Evolutionary conservation across 2,888 invertebrate species (phyloP), one percentile per base, ranked within the genome.

Genomic region (Nemurella pictetii): DNA sequence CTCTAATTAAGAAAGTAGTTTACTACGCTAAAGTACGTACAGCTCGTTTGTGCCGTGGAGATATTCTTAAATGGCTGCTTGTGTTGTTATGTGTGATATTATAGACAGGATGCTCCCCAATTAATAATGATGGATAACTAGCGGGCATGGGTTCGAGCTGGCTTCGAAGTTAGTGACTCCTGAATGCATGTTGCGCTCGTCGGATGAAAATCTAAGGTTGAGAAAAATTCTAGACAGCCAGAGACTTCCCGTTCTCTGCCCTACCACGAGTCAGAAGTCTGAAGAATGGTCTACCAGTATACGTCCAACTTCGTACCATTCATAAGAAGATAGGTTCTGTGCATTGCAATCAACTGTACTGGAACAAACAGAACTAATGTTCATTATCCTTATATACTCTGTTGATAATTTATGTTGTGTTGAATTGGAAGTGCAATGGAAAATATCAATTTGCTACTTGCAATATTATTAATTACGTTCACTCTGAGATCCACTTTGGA

Each of bases 1-100:
- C 78, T 29, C 78, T 78, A 78, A 78, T 78, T 78, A 78, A 28
- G 30, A 78, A 55, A 75, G 75, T 75, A 75, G 75, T 75, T 55
- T 7, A 20, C 55, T 55, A 20, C n/a, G 55, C 55, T 55, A 1
- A 55, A 55, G 55, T 55, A 55, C 55, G 55, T 55, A 12, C 55
- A n/a, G n/a, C 55, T 55, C 20, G 75, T 75, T 75, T 25, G 26
- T 75, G 28, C 28, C 26, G 26, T 75, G 28, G 26, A 27, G 28
- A 55, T 20, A 55, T 75, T 7, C 28, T n/a, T 75, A 75, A 27
- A 75, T 27, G 28, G 2, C 28, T 73, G 73, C 25, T 25, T 73
- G 73, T 73, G n/a, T n/a, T n/a, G n/a, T n/a, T n/a, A n/a, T n/a
- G n/a, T n/a, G 75, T 28, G 3, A 75, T 75, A 28, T 26, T 75